Evolutionary conservation across 2,797 vertebrate genomes (phyloP).

Genomic region (Ptychobarbus kaznakovi): DNA sequence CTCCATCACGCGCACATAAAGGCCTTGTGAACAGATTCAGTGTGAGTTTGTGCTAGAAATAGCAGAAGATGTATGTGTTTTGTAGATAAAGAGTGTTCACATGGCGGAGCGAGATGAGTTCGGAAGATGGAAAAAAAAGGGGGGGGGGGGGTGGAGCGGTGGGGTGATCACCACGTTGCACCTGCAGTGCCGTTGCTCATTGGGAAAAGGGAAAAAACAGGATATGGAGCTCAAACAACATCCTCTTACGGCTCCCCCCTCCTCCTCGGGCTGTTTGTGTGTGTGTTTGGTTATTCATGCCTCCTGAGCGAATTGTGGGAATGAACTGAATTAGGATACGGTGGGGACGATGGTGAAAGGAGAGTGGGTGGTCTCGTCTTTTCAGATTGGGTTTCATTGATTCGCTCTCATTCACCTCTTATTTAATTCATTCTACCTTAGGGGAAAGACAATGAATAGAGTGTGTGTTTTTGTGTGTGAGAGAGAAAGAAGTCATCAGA

Average conservation of each 20-base stretch:
- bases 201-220: conserved; percentile 78
- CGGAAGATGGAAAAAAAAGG: conserved; percentile 47
- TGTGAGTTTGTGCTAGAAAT: conserved; percentile 16
- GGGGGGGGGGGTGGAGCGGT: not conserved
- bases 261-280: conserved; percentile 60
- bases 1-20: not conserved
- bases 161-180: conserved; percentile 59
- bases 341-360: conserved; percentile 4
- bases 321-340: conserved; percentile 67
- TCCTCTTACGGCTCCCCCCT: conserved; percentile 65
- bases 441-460: conserved; percentile 18
- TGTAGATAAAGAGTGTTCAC: conserved; percentile 18
- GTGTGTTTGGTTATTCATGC: conserved; percentile 61
- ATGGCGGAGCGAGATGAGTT: conserved; percentile 52
- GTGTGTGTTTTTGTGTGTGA: conserved; percentile 25
- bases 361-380: conserved; percentile 59
- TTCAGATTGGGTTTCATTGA: conserved; percentile 40
- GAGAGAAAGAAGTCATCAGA: conserved; percentile 2
- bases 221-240: conserved; percentile 76
- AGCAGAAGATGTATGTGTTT: conserved; percentile 16
- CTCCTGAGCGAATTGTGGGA: conserved; percentile 60
- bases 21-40: conserved; percentile 11
- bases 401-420: conserved; percentile 31
- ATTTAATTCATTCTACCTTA: conserved; percentile 18
- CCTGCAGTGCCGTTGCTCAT: conserved; percentile 68